Base-by-base conservation (phyloP, 2,888 invertebrate genomes). In the Cryptocephalus primarius region DNA sequence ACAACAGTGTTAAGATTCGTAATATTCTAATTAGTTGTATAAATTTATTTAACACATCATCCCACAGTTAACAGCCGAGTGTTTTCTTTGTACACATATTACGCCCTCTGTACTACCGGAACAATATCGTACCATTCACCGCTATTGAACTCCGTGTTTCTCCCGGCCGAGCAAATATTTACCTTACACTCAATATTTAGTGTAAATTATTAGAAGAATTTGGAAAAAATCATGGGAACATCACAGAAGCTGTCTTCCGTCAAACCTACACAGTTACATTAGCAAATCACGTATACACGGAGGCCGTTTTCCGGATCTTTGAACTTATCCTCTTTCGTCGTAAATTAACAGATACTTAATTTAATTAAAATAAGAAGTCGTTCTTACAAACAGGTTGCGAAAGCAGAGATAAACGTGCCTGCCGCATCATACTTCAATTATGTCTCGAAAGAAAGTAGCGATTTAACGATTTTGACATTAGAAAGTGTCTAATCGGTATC, bases 171-270 rank as follows among this genome's bases (percentile, higher is more conserved):
- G 36, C 49, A 49, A 49, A 49, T 49, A 49, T 49, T 49, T 44
- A 43, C 40, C 43, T 36, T 47, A 36, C 39, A 43, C 39, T 42
- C 22, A 33, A 40, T 40, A 47, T 44, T 45, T 39, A 42, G 49
- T 49, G 49, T 49, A 41, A 47, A 49, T 45, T 47, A 47, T 43
- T 42, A 45, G 22, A 46, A 45, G 40, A 49, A 22, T 46, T 42
- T 47, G 47, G 45, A 49, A 47, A 49, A 43, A 45, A 36, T 43
- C 45, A 39, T 49, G 49, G 49, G 49, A 49, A 49, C 44, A 44
- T 36, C 14, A 12, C 6, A 11, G 48, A 22, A 22, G 22, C 22
- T 22, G 22, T 22, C 44, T 41, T 40, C 41, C 44, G 48, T 46
- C n/a, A 36, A 36, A 36, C 36, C 36, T 12, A 36, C 36, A 22